Percentiles rank a stretch among this genome's conserved stretches.
These are phyloP conservation scores for Blastobasis adustella DNA, from an alignment of 2,888 invertebrate genomes.

Conservation along the genomic window DNA sequence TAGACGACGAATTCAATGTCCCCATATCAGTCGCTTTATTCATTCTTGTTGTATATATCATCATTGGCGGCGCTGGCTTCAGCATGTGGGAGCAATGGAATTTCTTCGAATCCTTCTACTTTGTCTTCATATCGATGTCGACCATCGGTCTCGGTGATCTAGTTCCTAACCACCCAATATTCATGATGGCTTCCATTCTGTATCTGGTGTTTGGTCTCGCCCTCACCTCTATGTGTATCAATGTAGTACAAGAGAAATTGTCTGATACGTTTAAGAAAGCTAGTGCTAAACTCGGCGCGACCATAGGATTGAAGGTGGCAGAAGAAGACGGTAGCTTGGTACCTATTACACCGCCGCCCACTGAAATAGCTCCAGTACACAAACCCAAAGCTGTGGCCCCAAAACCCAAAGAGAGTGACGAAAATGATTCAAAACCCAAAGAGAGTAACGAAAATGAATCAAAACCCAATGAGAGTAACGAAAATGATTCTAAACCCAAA, in stretches of 20 bases:
- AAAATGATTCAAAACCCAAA: conserved; percentile 21
- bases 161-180: conserved; percentile 90
- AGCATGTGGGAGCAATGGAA: conserved; percentile 87
- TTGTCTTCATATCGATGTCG: conserved; percentile 97
- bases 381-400: conserved; percentile 36
- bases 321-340: conserved; percentile 78
- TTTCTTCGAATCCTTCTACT: conserved; percentile 96
- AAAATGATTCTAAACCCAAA: conserved; percentile 30
- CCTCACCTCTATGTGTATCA: conserved; percentile 97
- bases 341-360: conserved; percentile 55
- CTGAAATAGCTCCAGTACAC: conserved; percentile 59
- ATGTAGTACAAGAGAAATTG: conserved; percentile 90
- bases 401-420: conserved; percentile 31
- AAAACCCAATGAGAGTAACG: conserved; percentile 31
- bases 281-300: conserved; percentile 88
- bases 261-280: conserved; percentile 89
- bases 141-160: conserved; percentile 98
- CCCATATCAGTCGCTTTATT: conserved; percentile 92
- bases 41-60: conserved; percentile 89
- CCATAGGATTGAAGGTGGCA: conserved; percentile 84
- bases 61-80: conserved; percentile 89
- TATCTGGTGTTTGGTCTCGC: conserved; percentile 96
- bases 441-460: conserved; percentile 30
- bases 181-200: conserved; percentile 93
- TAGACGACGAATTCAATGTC: conserved; percentile 95